Conservation (phyloP, 2,888 invertebrate species). For the Ochropacha duplaris region DNA sequence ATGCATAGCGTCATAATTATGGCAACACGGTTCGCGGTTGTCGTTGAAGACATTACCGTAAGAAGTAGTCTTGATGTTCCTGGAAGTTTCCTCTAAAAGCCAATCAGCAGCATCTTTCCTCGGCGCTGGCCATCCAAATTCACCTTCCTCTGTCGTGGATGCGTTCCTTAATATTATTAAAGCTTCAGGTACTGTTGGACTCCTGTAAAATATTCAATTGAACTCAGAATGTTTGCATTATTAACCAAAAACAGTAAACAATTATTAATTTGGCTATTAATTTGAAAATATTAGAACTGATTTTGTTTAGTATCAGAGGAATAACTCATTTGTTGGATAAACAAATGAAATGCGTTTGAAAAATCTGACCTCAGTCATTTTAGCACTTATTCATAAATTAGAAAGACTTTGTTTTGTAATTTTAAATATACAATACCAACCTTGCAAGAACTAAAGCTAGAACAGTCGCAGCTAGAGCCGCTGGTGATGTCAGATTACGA, state of each 20-base stretch:
- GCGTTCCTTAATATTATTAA: constrained; percentile 82
- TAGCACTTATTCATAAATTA: too few relatives aligned
- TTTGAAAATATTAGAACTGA: too few relatives aligned
- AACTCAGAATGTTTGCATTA: neutral
- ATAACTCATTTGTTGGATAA: too few relatives aligned
- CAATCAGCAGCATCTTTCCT: constrained; percentile 85
- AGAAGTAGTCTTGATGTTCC: constrained; percentile 81
- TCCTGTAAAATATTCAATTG: constrained; percentile 50
- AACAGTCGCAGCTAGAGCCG: constrained; percentile 83
- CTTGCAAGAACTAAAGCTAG: constrained; percentile 82
- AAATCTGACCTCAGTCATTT: too few relatives aligned
- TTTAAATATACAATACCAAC: constrained; percentile 29
- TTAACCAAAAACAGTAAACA: too few relatives aligned
- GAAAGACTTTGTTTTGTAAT: too few relatives aligned
- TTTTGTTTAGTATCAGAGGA: too few relatives aligned
- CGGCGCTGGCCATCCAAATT: constrained; percentile 86
- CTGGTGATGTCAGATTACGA: constrained; percentile 80
- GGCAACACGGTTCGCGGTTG: too few relatives aligned
- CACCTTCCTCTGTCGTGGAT: constrained; percentile 86
- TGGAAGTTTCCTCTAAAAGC: constrained; percentile 83
- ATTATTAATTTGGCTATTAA: too few relatives aligned
- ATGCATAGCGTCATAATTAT: too few relatives aligned
- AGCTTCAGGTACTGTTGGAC: constrained; percentile 81
- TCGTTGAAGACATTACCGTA: constrained; percentile 60
- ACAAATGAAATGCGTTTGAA: too few relatives aligned